These are phyloP conservation scores for Popillia japonica DNA, from an alignment of 1,140 invertebrate genomes.

Conservation along the genomic window DNA sequence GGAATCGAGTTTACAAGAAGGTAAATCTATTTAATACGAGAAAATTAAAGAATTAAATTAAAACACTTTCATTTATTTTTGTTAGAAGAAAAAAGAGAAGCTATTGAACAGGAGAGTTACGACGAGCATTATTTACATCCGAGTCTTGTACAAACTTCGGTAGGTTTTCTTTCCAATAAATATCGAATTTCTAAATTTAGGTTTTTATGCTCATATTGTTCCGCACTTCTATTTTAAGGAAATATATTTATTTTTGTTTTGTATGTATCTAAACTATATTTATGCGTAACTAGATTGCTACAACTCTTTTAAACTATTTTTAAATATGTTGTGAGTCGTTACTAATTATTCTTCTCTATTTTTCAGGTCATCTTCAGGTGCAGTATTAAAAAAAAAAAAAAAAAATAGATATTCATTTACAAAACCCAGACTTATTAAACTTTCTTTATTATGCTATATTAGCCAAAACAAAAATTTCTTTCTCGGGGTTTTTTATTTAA, in stretches of 20 bases:
- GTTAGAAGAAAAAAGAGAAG: slow-evolving; percentile 45
- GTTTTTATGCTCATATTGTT: slow-evolving; percentile 30
- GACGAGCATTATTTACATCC: slow-evolving; percentile 83
- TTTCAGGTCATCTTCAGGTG: slow-evolving; percentile 40
- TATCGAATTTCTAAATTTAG: neutral
- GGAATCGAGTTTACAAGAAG: slow-evolving; percentile 43
- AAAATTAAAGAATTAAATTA: too few relatives aligned
- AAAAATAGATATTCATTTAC: neutral
- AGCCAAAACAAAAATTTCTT: neutral
- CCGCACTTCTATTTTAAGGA: slow-evolving; percentile 15
- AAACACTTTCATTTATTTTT: slow-evolving; percentile 37
- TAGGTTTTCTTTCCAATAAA: slow-evolving; percentile 59
- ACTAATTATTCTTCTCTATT: slow-evolving; percentile 44
- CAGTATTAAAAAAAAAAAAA: slow-evolving; percentile 20
- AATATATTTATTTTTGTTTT: slow-evolving; percentile 36
- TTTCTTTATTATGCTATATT: neutral
- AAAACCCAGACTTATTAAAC: neutral
- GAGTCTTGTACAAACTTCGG: slow-evolving; percentile 69
- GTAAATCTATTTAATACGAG: too few relatives aligned
- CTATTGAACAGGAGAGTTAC: slow-evolving; percentile 64
- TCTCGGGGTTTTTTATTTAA: too few relatives aligned
- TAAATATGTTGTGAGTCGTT: slow-evolving; percentile 4
- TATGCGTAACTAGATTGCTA: neutral
- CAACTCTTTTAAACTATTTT: neutral
- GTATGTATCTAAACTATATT: slow-evolving; percentile 36